Base-by-base conservation (phyloP, 1,140 invertebrate genomes). In the Gryllus bimaculatus region DNA sequence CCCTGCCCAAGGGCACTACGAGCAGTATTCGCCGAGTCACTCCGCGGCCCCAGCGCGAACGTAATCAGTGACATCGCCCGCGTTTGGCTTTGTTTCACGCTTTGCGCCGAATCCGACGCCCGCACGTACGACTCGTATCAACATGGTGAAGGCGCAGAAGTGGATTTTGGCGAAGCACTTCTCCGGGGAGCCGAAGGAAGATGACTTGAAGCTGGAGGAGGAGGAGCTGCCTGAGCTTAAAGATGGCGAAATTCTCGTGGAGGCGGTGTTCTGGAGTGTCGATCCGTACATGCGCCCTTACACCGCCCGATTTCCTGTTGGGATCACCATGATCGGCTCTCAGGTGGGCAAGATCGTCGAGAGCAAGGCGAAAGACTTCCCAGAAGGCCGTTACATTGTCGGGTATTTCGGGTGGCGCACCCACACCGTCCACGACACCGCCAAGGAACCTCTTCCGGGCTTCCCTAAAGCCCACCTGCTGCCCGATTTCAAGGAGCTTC, bases 141-240 rank as follows among this genome's bases (percentile, higher is more conserved):
- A 78, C 48, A 91, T 89, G 87, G 86, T 90, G 5, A 87, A 84
- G 77, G 87, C 88, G 15, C 89, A 87, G 81, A 90, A 89, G 84
- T 92, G 88, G 82, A 85, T 92, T 21, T 82, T 91, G 18, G 88
- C 85, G 0, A 90, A 90, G 82, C 87, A 90, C 81, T 92, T 92
- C 83, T 84, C 89, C 81, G 91, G 90, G 2, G 88, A 90, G 80
- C 91, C 91, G 13, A 91, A 92, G 82, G 84, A 85, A 74, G 86
- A 85, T 39, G 90, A 93, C 84, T 88, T 93, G 73, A 84, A 89
- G 82, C 84, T 93, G 26, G 86, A 90, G 0, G 89, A 92, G 83
- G 90, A 92, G 84, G 88, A 91, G 80, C 81, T 93, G 48, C 90
- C 89, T 8, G 83, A 86, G 47, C 80, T 93, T 73, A 86, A 90